These are phyloP conservation scores for Siderastrea radians DNA, from an alignment of 92 coral and sea anemone species.

Conservation along the genomic window DNA sequence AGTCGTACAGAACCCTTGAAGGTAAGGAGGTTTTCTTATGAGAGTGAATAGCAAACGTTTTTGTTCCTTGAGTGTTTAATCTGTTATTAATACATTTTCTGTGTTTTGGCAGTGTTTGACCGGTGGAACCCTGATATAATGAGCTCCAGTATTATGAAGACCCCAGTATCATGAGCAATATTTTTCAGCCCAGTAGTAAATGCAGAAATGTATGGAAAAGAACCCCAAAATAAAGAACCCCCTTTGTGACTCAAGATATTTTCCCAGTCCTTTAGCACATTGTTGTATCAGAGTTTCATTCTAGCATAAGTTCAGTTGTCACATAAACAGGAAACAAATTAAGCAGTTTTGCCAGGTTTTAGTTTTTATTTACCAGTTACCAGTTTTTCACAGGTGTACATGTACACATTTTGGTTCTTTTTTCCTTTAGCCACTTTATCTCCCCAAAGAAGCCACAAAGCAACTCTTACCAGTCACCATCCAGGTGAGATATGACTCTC, in stretches of 20 bases:
- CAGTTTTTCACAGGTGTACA: background rate
- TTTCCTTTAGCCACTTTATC: slow-evolving; percentile 67
- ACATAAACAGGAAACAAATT: no score
- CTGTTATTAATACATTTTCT: no score
- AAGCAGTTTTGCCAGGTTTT: no score
- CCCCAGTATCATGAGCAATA: no score
- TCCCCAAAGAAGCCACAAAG: slow-evolving; percentile 61
- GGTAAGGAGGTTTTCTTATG: slow-evolving; percentile 21
- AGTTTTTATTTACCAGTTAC: background rate
- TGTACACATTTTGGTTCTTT: background rate
- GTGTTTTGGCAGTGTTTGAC: no score
- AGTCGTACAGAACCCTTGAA: slow-evolving; percentile 84
- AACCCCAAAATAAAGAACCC: no score
- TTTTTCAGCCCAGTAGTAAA: no score
- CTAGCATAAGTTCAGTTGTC: background rate
- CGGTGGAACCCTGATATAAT: no score
- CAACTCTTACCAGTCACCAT: slow-evolving; percentile 77
- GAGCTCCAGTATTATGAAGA: no score
- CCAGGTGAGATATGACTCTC: slow-evolving; percentile 64
- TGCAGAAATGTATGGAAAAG: no score
- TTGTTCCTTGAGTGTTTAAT: no score
- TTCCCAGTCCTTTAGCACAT: background rate
- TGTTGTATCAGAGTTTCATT: background rate
- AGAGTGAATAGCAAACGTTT: background rate
- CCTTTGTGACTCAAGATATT: no score